Base-by-base conservation (phyloP, 1,140 invertebrate species). In the Rhagoletis pomonella region DNA sequence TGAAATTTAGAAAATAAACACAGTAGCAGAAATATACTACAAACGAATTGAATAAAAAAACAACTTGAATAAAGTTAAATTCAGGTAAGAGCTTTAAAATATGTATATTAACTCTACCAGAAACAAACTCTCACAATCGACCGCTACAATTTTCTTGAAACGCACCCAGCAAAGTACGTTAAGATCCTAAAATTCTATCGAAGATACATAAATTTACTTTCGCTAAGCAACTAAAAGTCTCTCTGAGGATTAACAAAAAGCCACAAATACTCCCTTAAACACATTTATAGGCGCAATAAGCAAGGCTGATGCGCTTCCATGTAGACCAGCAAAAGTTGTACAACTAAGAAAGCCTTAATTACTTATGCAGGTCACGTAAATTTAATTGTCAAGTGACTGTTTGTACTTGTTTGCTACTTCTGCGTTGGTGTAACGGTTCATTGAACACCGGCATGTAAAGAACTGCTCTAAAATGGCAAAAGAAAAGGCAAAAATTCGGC, bases 341-440 rank as follows among this genome's bases (percentile, higher is more conserved):
- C n/a, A 10, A 4, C 60, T 62, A 9, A 77, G 85, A 44, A 62
- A 86, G 60, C 58, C 85, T 47, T 86, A 86, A 86, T 86, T 86
- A 86, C 62, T 86, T 86, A 86, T 86, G 85, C 85, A 44, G 85
- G 85, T 86, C 85, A 86, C 85, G 85, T 62, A 86, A 86, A 86
- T 86, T 86, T 86, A 86, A 86, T 86, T 86, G 85, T 86, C 85
- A 65, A 60, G 39, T 62, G 85, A 86, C 59, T 86, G 58, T 65
- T 86, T 86, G 73, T 81, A 81, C 73, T 81, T 55, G 44, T 81
- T 81, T 81, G 73, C 47, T 58, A 81, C 73, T 81, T 81, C 55
- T 81, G 17, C 47, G n/a, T 81, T 81, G 67, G 17, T 19, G n/a
- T 55, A 81, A 81, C 10, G 73, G 73, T 55, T 81, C 73, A 81